A percentile compares a stretch with the other conserved stretches of the same genome.
These are phyloP conservation scores for Drosophila neotestacea DNA, from an alignment of 2,888 invertebrate species.

Conservation along the genomic window DNA sequence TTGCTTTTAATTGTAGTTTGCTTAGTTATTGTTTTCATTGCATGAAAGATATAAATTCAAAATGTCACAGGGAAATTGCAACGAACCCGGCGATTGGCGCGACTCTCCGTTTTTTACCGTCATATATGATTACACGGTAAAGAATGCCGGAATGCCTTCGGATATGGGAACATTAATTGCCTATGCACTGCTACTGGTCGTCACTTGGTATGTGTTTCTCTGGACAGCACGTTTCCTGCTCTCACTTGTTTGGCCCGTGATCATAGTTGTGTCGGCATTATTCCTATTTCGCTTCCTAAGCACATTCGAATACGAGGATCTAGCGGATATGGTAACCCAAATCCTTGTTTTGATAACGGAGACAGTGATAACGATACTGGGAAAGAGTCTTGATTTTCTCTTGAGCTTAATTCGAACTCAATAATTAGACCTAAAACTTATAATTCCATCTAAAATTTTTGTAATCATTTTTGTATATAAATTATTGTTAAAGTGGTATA, in stretches of 20 bases:
- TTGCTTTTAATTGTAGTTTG: slow-evolving; percentile 3
- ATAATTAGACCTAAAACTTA: too few species aligned
- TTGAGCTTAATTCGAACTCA: neutral
- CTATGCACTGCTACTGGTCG: slow-evolving; percentile 65
- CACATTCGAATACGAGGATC: slow-evolving; percentile 11
- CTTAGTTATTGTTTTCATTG: slow-evolving; percentile 11
- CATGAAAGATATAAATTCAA: slow-evolving; percentile 2
- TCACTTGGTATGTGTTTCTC: slow-evolving; percentile 72
- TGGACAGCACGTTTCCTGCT: slow-evolving; percentile 66
- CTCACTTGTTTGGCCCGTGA: slow-evolving; percentile 74
- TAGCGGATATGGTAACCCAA: slow-evolving; percentile 17
- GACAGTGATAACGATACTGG: neutral
- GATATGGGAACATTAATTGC: slow-evolving; percentile 64
- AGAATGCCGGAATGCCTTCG: slow-evolving; percentile 62
- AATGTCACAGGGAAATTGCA: slow-evolving; percentile 21
- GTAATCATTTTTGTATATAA: slow-evolving; percentile 19
- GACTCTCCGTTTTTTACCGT: slow-evolving; percentile 31
- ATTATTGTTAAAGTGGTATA: slow-evolving; percentile 1
- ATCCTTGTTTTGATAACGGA: neutral
- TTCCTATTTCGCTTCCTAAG: slow-evolving; percentile 41
- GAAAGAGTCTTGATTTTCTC: slow-evolving; percentile 11
- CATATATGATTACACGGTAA: slow-evolving; percentile 68
- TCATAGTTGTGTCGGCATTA: slow-evolving; percentile 60
- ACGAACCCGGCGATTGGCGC: slow-evolving; percentile 37
- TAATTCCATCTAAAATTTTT: slow-evolving; percentile 24